Evolutionary conservation across 2,888 invertebrate genomes (phyloP).

Genomic region (Tanypteryx hageni): DNA sequence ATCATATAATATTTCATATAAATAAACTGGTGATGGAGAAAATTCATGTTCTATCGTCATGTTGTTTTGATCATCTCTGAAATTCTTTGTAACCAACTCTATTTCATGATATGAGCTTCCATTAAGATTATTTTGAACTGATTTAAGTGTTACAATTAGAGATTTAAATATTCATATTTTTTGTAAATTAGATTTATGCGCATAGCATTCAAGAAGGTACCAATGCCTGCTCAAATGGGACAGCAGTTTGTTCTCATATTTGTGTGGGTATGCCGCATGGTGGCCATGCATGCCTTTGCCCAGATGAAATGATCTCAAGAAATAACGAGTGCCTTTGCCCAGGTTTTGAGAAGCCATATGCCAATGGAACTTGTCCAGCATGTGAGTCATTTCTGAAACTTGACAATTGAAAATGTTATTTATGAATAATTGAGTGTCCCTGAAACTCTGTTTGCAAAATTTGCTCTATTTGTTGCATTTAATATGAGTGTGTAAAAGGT

Average conservation of each 20-base stretch:
- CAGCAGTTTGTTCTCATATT: slow-evolving; percentile 81
- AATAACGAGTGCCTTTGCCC: slow-evolving; percentile 84
- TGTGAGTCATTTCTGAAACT: slow-evolving; percentile 67
- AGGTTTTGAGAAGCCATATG: slow-evolving; percentile 80
- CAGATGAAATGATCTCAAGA: slow-evolving; percentile 82
- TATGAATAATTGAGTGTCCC: background rate
- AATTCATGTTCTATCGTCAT: no score
- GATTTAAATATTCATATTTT: slow-evolving; percentile 46
- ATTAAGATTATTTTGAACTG: background rate
- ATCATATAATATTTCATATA: background rate
- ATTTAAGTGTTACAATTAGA: background rate
- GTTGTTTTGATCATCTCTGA: background rate
- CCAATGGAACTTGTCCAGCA: slow-evolving; percentile 84
- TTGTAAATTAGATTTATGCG: slow-evolving; percentile 82
- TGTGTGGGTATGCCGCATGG: slow-evolving; percentile 87
- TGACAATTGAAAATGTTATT: background rate
- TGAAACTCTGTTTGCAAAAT: background rate
- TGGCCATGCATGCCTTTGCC: slow-evolving; percentile 85
- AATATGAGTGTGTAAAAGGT: no score
- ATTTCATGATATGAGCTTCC: background rate
- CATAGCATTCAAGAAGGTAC: slow-evolving; percentile 86
- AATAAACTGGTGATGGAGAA: no score
- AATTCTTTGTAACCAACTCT: background rate
- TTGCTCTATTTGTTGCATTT: background rate
- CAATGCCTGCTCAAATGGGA: slow-evolving; percentile 82